phyloP scores from a whole-genome alignment of 2,113 vertebrate genomes.

The Eulemur macaco region DNA sequence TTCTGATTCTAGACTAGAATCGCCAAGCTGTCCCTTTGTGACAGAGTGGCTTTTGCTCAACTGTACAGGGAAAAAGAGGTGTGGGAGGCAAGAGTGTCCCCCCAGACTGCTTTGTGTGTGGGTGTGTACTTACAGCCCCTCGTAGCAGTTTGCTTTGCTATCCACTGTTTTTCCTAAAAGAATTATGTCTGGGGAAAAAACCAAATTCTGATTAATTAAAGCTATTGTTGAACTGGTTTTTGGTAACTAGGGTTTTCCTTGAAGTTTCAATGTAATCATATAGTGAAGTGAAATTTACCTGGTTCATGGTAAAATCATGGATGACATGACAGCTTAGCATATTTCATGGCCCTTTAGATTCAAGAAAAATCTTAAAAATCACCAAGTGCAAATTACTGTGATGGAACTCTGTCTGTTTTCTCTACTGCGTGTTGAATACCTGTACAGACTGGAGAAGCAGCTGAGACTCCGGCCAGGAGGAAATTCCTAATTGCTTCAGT shows the following conservation, averaged over 20 bases:
- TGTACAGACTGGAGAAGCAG: not conserved
- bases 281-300: conserved; percentile 26
- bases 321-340: not conserved
- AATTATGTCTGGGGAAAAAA: not conserved
- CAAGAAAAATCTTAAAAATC: not conserved
- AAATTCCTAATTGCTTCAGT: conserved; percentile 4
- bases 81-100: not conserved
- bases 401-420: not conserved
- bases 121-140: not conserved
- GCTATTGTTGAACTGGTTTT: not conserved
- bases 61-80: not conserved
- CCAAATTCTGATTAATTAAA: conserved; percentile 24
- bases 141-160: not conserved
- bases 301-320: not conserved
- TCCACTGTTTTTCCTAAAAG: not conserved
- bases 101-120: not conserved
- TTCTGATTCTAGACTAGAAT: not conserved
- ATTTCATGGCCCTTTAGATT: not conserved
- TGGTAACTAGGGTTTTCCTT: not conserved
- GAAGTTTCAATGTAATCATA: not conserved
- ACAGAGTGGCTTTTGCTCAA: not conserved
- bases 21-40: not conserved
- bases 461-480: not conserved
- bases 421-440: not conserved
- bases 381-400: not conserved